Evolutionary conservation across 2,797 vertebrate genomes (phyloP), one percentile per base, ranked within the genome.

Genomic region (Notolabrus celidotus): DNA sequence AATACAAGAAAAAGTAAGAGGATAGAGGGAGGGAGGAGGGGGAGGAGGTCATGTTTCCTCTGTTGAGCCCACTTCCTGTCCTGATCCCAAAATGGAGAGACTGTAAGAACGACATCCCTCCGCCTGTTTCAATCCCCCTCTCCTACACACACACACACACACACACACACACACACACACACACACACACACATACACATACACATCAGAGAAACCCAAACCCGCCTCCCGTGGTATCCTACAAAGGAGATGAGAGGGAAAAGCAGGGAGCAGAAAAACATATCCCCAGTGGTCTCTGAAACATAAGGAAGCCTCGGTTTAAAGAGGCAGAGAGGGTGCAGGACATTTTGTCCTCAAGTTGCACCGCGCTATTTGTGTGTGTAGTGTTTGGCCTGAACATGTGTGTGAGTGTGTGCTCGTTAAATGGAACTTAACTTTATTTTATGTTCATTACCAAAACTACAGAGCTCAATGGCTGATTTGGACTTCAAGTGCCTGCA

Each of bases 61-160:
- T 88, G 77, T 66, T 86, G 69, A 87, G 82, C 72, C 86, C 81
- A 88, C 89, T 92, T 92, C 89, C 90, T 88, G 86, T 79, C 71
- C 82, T 65, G 74, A 79, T 86, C 84, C 85, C 76, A 88, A 89
- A 89, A 91, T 86, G 88, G 85, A 87, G 89, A 68, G 64, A 86
- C 85, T 75, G 80, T 59, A 82, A 75, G 61, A 78, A 60, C 34
- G 76, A 82, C 70, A 77, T 81, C 71, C 53, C 78, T 72, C 63
- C n/a, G 77, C 41, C 63, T 77, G 59, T 49, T 66, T 77, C 45
- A 27, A 19, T 29, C 42, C 56, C 20, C 20, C 38, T 15, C 17
- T 27, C 25, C 2, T 42, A 3, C 67, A 27, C 25, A 27, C 25
- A 27, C 25, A 46, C 61, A 33, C 56, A 75, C 72, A 74, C 64